These are phyloP conservation scores for Dendrolimus kikuchii DNA, from an alignment of 1,140 invertebrate genomes.

Conservation along the genomic window DNA sequence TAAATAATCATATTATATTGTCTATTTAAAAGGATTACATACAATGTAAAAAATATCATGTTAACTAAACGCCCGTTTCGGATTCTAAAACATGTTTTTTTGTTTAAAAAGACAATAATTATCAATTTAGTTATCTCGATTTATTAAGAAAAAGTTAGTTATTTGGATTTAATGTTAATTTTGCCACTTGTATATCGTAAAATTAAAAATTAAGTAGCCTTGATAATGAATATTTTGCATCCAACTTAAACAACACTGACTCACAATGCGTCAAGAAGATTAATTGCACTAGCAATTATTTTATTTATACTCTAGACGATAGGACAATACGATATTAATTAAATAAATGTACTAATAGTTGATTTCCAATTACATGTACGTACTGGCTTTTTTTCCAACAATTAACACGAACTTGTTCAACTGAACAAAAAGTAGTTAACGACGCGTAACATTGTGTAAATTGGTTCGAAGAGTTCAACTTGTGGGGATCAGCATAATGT, in stretches of 20 bases:
- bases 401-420: conserved; percentile 22
- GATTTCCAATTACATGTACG: conserved; percentile 31
- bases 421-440: conserved; percentile 30
- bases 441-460: conserved; percentile 28
- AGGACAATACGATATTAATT: conserved; percentile 16
- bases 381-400: conserved; percentile 23
- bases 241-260: neutral
- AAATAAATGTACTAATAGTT: conserved; percentile 33
- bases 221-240: neutral
- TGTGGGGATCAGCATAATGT: too few relatives aligned
- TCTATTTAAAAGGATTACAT: too few relatives aligned
- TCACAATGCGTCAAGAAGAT: neutral
- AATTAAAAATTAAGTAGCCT: too few relatives aligned
- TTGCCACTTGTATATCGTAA: too few relatives aligned
- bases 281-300: conserved; percentile 3
- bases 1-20: too few relatives aligned
- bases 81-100: neutral
- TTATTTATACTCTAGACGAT: neutral
- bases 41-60: too few relatives aligned
- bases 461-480: conserved; percentile 10
- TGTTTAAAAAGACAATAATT: neutral
- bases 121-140: too few relatives aligned
- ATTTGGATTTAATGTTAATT: too few relatives aligned
- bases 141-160: too few relatives aligned
- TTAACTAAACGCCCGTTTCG: too few relatives aligned